Evolutionary conservation across 2,113 vertebrate genomes (phyloP).

Genomic region (Anarhynchus alexandrinus): DNA sequence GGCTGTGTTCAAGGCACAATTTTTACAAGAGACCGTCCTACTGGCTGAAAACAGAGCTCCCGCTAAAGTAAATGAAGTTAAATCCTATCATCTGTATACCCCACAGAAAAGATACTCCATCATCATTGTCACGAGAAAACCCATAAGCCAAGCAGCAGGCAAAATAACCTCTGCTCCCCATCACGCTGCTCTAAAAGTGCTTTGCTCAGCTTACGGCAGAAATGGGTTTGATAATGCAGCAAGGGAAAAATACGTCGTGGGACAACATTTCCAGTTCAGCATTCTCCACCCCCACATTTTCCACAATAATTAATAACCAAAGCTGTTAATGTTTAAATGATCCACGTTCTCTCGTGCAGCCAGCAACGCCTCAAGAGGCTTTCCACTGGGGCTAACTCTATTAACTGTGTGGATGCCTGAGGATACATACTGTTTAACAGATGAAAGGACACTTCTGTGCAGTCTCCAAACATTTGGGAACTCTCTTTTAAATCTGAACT

Average conservation of each 20-base stretch:
- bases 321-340: constrained; percentile 44
- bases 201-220: neutral
- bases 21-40: neutral
- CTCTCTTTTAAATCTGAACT: neutral
- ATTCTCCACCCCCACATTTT: neutral
- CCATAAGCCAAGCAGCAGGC: neutral
- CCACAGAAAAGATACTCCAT: neutral
- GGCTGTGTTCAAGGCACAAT: neutral
- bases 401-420: constrained; percentile 14
- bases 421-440: neutral
- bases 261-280: constrained; percentile 1
- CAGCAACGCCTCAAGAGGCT: neutral
- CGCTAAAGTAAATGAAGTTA: neutral
- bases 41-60: neutral
- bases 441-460: neutral
- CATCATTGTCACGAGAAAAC: neutral
- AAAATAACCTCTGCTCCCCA: neutral
- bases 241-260: neutral
- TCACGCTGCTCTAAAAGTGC: accelerated
- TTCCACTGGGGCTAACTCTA: neutral
- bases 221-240: neutral
- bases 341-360: neutral
- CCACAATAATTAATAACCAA: constrained; percentile 56
- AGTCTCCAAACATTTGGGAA: neutral
- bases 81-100: neutral